These are phyloP conservation scores for Taphrorychus bicolor DNA, from an alignment of 2,888 invertebrate genomes.

Conservation along the genomic window DNA sequence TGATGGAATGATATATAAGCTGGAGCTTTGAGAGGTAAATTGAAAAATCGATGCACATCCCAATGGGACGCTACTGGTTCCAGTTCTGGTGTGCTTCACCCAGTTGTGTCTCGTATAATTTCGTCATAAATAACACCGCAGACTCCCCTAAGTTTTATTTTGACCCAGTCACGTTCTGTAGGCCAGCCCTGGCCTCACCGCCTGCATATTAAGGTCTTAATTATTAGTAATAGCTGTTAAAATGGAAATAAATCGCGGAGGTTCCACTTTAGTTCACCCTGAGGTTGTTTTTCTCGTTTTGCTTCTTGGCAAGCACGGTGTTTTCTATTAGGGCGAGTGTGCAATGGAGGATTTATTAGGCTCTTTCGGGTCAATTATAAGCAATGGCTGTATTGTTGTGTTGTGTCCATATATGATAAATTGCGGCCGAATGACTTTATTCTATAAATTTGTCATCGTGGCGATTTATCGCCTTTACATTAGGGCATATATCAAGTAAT, in stretches of 20 bases:
- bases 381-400: neutral
- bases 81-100: conserved; percentile 31
- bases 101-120: conserved; percentile 38
- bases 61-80: conserved; percentile 16
- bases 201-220: conserved; percentile 41
- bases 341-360: too few species aligned
- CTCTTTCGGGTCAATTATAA: neutral
- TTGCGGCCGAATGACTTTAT: neutral
- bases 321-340: conserved; percentile 1
- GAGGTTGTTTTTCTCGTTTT: neutral
- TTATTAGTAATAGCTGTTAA: conserved; percentile 40
- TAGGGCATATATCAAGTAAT: conserved; percentile 30
- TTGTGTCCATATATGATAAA: conserved; percentile 4
- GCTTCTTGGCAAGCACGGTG: neutral
- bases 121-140: conserved; percentile 36
- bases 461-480: conserved; percentile 18
- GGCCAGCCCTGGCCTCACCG: conserved; percentile 30
- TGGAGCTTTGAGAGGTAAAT: neutral
- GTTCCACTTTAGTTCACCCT: conserved; percentile 20
- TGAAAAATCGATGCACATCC: neutral
- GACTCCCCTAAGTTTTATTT: conserved; percentile 39
- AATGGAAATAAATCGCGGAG: conserved; percentile 35
- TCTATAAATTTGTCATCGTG: conserved; percentile 20
- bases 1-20: neutral
- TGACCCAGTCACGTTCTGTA: conserved; percentile 37